Base-by-base conservation (phyloP, 2,888 invertebrate genomes). In the Macrophya annulata region DNA sequence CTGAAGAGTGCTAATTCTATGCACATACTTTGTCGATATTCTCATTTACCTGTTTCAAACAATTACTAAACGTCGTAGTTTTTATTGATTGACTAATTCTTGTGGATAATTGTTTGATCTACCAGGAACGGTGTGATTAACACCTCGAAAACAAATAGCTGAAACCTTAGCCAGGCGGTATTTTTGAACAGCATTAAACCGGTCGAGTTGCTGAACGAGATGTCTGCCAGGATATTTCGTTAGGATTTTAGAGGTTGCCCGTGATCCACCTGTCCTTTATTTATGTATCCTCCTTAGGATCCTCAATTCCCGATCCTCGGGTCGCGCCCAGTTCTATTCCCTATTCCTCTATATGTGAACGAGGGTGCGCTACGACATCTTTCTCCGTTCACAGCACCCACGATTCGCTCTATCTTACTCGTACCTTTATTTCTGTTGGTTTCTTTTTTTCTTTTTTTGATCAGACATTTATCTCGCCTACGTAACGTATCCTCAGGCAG, bases 181-280 rank as follows among this genome's bases (percentile, higher is more conserved):
- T 68, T 68, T 68, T 15, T 21, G 65, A 31, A 4, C 17, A 15
- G n/a, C 59, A 40, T 62, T 51, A 81, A 81, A 62, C 81, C 62
- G 62, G 81, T 59, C 43, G 62, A 62, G 37, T 55, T 77, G 81
- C 40, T 43, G 51, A 40, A 43, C 21, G 62, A 43, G 43, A 62
- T 37, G 62, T 79, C 79, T 40, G 55, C 55, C 9, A 10, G 59
- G 59, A 55, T 62, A 43, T 40, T 81, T 62, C n/a, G 62, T 37
- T 74, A 74, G 81, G 43, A 81, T 81, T 40, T 10, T 40, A 15
- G 10, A 6, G 62, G 43, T 31, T 37, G n/a, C n/a, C 81, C 62
- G 62, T 43, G 43, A 77, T 88, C 86, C 88, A 89, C 87, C 89
- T 89, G 88, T 89, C 88, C 74, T 86, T 89, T 89, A 89, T 89